Evolutionary conservation across 2,797 vertebrate genomes (phyloP), one percentile per base, ranked within the genome.

Genomic region (Helicolenus hilgendorfi): DNA sequence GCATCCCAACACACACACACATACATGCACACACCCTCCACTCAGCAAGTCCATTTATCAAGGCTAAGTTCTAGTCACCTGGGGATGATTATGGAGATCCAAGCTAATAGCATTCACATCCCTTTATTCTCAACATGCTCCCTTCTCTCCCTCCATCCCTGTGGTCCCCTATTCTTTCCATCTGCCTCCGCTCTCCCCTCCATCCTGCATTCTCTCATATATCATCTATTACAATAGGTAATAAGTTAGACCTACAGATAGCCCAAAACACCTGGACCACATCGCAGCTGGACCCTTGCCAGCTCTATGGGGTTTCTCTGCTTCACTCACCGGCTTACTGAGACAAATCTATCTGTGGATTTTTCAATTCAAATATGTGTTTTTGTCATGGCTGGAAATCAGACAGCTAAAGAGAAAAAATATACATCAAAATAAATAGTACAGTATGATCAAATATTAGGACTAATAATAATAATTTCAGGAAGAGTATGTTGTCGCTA

Each of bases 51-150:
- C 93, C 94, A 95, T 96, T 97, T 95, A 96, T 97, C 95, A 97
- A 96, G 92, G 91, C 94, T 97, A 96, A 96, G 89, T 96, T 95
- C 88, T 77, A 89, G 88, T 96, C 96, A 96, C 94, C 92, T 92
- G 94, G 94, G 96, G 91, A 96, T 94, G 94, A 95, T 96, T 96
- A 96, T 92, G 89, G 86, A 94, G 94, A 96, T 96, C 92, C 84
- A 72, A 95, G 94, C 92, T 96, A 96, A 96, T 94, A 95, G 94
- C 88, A 91, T 81, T 93, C 91, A 86, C 90, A 90, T 94, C 84
- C 89, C 75, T 92, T 94, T 93, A 92, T 94, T 95, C 91, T 91
- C 87, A 83, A 90, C 89, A 81, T 83, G 81, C 79, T 85, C 78
- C 81, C 87, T 41, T 82, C 83, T 89, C 70, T 91, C 83, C 68